A percentile compares a stretch with the other conserved stretches of the same genome.
These are phyloP conservation scores for Sebastes kiyomatsui DNA, from an alignment of 2,797 vertebrate species.

Conservation along the genomic window DNA sequence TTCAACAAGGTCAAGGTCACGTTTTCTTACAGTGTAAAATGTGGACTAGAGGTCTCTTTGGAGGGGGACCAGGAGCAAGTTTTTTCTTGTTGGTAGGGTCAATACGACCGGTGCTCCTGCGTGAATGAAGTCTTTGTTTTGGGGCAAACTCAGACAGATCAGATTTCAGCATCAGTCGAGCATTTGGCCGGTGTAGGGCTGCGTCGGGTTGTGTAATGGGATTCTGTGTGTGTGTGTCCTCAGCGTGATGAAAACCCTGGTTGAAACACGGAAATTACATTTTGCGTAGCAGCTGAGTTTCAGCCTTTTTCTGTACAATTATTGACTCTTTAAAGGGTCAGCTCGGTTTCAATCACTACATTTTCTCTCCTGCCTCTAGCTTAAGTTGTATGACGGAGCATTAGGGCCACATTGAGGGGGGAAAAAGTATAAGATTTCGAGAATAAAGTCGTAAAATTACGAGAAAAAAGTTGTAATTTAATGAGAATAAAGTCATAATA, in stretches of 20 bases:
- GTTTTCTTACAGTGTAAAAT: not conserved
- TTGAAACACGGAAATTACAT: not conserved
- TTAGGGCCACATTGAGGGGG: no score
- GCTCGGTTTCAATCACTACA: not conserved
- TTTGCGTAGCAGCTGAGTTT: not conserved
- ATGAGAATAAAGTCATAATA: no score
- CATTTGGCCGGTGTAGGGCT: slow-evolving; percentile 10
- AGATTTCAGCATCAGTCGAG: slow-evolving; percentile 58
- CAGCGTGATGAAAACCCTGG: not conserved
- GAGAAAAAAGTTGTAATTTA: no score
- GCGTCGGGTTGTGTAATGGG: slow-evolving; percentile 23
- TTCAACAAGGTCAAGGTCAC: not conserved
- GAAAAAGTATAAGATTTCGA: no score
- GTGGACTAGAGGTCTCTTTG: not conserved
- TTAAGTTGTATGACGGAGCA: no score
- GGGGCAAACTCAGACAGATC: slow-evolving; percentile 61
- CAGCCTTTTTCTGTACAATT: not conserved
- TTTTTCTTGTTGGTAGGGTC: slow-evolving; percentile 19
- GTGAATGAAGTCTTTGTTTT: slow-evolving; percentile 71
- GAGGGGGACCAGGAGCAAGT: not conserved
- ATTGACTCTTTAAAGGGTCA: not conserved
- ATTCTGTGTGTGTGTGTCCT: slow-evolving; percentile 1
- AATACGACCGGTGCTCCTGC: slow-evolving; percentile 26
- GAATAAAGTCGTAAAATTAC: no score
- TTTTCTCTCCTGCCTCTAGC: no score